phyloP scores from a whole-genome alignment of 1,140 invertebrate genomes.

The Pogonus chalceus region DNA sequence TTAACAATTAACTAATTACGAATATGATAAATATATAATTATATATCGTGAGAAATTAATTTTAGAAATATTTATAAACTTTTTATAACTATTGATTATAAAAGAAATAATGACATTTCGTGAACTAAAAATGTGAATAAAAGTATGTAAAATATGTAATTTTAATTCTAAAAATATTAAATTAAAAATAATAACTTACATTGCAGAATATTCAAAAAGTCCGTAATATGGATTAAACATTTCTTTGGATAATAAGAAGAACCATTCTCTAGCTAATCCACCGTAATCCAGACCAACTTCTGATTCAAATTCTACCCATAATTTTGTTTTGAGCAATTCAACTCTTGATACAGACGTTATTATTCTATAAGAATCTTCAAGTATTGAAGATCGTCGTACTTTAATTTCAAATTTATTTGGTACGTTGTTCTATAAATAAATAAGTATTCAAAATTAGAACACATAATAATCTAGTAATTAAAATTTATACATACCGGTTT shows the following conservation, averaged over 20 bases:
- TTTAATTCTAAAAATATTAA: no score
- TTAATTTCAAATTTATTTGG: conserved; percentile 98
- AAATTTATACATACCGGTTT: conserved; percentile 69
- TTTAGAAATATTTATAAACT: no score
- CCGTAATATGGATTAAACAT: conserved; percentile 99
- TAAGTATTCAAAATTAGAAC: conserved; percentile 10
- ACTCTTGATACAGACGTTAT: conserved; percentile 75
- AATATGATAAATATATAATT: no score
- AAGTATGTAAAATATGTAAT: neutral
- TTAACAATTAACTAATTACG: no score
- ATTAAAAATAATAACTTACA: conserved; percentile 64
- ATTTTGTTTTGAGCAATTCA: conserved; percentile 88
- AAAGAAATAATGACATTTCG: no score
- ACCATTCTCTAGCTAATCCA: conserved; percentile 94
- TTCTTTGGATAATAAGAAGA: conserved; percentile 96
- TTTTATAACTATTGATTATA: no score
- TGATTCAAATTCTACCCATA: conserved; percentile 98
- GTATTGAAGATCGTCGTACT: conserved; percentile 75
- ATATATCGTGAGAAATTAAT: no score
- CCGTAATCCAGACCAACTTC: conserved; percentile 97
- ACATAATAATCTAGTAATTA: conserved; percentile 4
- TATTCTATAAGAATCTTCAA: conserved; percentile 92
- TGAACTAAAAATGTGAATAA: no score
- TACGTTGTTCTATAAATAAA: conserved; percentile 66
- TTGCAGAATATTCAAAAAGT: conserved; percentile 97